phyloP scores from a whole-genome alignment of 2,113 vertebrate genomes.

The Zootoca vivipara region DNA sequence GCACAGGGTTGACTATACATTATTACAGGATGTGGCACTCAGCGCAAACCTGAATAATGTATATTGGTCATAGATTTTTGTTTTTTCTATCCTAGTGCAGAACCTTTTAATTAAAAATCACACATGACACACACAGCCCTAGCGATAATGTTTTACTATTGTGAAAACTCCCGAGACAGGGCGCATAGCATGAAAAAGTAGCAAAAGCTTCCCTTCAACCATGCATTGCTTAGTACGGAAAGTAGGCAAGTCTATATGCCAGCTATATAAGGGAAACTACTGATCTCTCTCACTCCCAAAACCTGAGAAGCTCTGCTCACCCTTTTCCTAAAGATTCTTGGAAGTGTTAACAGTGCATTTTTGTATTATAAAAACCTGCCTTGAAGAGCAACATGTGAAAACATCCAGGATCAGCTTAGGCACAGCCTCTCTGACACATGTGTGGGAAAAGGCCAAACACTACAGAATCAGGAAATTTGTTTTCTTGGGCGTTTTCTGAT shows the following conservation, averaged over 20 bases:
- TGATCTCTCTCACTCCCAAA: background rate
- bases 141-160: background rate
- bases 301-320: background rate
- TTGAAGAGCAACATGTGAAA: background rate
- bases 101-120: too few relatives aligned
- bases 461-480: background rate
- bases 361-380: background rate
- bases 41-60: background rate
- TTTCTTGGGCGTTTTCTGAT: rapidly evolving
- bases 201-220: background rate
- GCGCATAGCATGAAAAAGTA: background rate
- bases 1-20: background rate
- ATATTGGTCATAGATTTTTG: background rate
- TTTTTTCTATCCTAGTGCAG: background rate
- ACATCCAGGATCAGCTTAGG: background rate
- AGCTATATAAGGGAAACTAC: background rate
- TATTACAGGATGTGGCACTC: background rate
- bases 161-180: background rate
- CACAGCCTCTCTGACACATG: background rate
- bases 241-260: background rate
- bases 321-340: background rate
- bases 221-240: background rate
- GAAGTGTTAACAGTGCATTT: background rate
- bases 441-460: background rate
- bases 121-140: background rate